Base-by-base conservation (phyloP, 2,797 vertebrate species). In the Ceryle rudis region DNA sequence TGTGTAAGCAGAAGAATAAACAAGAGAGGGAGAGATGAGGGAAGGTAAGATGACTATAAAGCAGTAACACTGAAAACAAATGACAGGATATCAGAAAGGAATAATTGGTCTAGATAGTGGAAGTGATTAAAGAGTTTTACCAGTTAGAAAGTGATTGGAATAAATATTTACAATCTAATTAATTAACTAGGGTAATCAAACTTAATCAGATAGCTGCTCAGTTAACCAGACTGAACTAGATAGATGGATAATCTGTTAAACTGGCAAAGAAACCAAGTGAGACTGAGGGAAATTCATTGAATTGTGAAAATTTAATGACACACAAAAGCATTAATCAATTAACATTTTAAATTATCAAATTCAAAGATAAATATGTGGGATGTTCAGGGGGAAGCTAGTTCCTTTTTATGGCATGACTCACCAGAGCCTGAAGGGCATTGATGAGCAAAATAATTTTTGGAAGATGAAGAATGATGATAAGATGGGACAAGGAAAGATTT, bases 131-230 rank as follows among this genome's bases (percentile, higher is more conserved):
- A 92, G 69, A 47, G 28, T 66, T 93, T 89, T 55, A 93, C 85
- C 62, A 69, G 62, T 90, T 94, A 85, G 35, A 72, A 95, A 81
- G 55, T 75, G 88, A 94, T 75, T 90, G 78, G 77, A 89, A 91
- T 95, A 95, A 88, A 94, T 49, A 83, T 90, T 93, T 96, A 78
- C 66, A 92, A 90, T 92, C 52, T 69, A 90, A 57, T 90, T 93
- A 91, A 95, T 96, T 93, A 91, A 86, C 65, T 42, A 29, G 42
- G 93, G 62, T 75, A 64, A 78, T 95, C 86, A 79, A 64, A 71
- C 44, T 65, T 90, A 83, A 94, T 97, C 89, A 92, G 86, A 93
- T 80, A 92, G 62, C 51, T 65, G 70, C 26, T 86, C 86, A 85
- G 4, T 93, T 90, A 96, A 75, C 37, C 31, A 79, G 69, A 83